phyloP scores from a whole-genome alignment of 2,888 invertebrate genomes.

The Acanthosepion pharaonis region DNA sequence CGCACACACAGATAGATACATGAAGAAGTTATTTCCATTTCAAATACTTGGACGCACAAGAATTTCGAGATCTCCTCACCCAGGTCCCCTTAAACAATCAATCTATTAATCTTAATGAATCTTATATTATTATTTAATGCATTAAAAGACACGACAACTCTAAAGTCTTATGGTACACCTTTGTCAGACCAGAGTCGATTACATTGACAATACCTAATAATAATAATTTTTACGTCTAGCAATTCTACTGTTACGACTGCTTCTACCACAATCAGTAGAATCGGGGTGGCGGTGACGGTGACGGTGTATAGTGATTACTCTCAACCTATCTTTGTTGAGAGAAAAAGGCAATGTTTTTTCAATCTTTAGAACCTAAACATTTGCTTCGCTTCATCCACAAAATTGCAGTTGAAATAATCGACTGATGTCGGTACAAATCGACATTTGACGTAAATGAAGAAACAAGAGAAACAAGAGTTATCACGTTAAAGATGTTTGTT shows the following conservation, averaged over 20 bases:
- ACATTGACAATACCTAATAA: slow-evolving; percentile 6
- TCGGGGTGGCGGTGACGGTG: not conserved
- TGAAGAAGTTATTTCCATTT: not conserved
- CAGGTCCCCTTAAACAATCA: not conserved
- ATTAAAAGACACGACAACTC: too few relatives aligned
- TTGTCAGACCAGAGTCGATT: not conserved
- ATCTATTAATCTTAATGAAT: too few relatives aligned
- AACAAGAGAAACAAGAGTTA: too few relatives aligned
- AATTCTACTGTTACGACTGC: not conserved
- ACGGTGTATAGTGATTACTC: not conserved
- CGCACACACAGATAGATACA: not conserved
- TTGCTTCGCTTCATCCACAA: not conserved
- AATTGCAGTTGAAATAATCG: not conserved
- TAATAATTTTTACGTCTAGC: not conserved
- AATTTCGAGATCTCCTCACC: not conserved
- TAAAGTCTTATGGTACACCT: not conserved
- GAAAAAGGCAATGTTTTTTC: not conserved
- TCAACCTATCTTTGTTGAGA: not conserved
- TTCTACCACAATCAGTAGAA: not conserved
- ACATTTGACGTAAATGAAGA: too few relatives aligned
- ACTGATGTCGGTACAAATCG: too few relatives aligned
- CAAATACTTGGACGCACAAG: not conserved
- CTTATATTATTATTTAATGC: too few relatives aligned
- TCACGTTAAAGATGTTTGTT: too few relatives aligned
- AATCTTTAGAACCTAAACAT: not conserved